Conservation (phyloP, 2,113 vertebrate genomes). For the Xiphophorus maculatus region DNA sequence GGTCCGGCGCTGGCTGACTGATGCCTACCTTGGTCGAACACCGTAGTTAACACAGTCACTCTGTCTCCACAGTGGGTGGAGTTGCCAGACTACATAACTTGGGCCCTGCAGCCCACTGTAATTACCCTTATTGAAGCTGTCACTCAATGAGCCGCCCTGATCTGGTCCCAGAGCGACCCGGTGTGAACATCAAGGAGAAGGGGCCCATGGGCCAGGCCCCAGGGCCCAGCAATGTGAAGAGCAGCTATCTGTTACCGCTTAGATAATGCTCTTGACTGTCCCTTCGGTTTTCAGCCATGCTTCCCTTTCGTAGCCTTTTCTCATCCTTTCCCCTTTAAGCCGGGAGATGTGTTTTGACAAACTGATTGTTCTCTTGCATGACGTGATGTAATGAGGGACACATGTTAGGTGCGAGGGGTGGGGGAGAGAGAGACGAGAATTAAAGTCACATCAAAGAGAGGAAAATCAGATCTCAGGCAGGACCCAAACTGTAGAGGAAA, state of each 20-base stretch:
- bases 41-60: slow-evolving; percentile 66
- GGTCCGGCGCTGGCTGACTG: slow-evolving; percentile 63
- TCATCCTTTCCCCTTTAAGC: slow-evolving; percentile 46
- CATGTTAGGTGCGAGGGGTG: slow-evolving; percentile 50
- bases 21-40: slow-evolving; percentile 69
- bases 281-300: slow-evolving; percentile 45
- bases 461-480: slow-evolving; percentile 61
- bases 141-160: slow-evolving; percentile 61
- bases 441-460: slow-evolving; percentile 65
- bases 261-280: slow-evolving; percentile 64
- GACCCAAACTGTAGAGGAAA: slow-evolving; percentile 34
- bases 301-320: slow-evolving; percentile 28
- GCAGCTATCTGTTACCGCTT: slow-evolving; percentile 69
- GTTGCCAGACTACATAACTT: slow-evolving; percentile 73
- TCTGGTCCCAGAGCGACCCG: slow-evolving; percentile 52
- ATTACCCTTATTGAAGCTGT: slow-evolving; percentile 80
- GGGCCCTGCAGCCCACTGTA: slow-evolving; percentile 73
- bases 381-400: slow-evolving; percentile 75
- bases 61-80: slow-evolving; percentile 78
- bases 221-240: slow-evolving; percentile 47
- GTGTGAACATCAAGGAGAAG: slow-evolving; percentile 70
- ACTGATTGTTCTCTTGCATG: slow-evolving; percentile 71
- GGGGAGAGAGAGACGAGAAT: slow-evolving; percentile 47
- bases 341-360: slow-evolving; percentile 71
- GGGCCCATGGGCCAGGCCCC: slow-evolving; percentile 40